Percentiles rank a stretch among this genome's conserved stretches.
These are phyloP conservation scores for Aphidoletes aphidimyza DNA, from an alignment of 2,888 invertebrate genomes.

Conservation along the genomic window DNA sequence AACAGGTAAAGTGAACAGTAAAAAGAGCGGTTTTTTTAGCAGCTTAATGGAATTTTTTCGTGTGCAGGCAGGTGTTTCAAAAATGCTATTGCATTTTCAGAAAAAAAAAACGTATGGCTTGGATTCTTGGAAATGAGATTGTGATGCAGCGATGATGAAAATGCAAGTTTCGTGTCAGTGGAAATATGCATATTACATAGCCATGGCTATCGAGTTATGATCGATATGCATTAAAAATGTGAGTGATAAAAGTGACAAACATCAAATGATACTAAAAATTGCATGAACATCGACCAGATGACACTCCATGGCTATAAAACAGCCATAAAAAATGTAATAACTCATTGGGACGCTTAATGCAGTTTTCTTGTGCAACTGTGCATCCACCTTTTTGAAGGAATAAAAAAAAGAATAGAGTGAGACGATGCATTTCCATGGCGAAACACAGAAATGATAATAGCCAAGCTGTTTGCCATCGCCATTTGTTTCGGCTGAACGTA, in stretches of 20 bases:
- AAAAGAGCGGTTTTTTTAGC: background rate
- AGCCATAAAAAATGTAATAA: conserved; percentile 5
- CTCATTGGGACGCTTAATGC: background rate
- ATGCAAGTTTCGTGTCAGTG: background rate
- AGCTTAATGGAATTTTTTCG: background rate
- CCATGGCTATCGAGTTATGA: background rate
- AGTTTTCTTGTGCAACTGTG: background rate
- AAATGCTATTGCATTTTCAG: background rate
- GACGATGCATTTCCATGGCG: background rate
- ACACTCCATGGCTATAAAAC: background rate
- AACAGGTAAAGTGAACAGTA: too few species aligned
- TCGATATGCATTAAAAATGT: conserved; percentile 1
- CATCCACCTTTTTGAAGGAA: too few species aligned
- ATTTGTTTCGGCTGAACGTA: too few species aligned
- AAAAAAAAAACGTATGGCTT: conserved; percentile 6
- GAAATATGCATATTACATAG: too few species aligned
- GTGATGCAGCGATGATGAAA: background rate
- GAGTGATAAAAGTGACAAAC: conserved; percentile 3
- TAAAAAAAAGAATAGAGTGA: too few species aligned
- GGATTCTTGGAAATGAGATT: background rate
- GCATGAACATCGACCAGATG: background rate
- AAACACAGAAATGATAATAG: too few species aligned
- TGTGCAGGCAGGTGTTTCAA: background rate
- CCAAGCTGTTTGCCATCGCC: too few species aligned
- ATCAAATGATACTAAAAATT: background rate